phyloP scores from a whole-genome alignment of 2,888 invertebrate species.

The Platerodrilus igneus region DNA sequence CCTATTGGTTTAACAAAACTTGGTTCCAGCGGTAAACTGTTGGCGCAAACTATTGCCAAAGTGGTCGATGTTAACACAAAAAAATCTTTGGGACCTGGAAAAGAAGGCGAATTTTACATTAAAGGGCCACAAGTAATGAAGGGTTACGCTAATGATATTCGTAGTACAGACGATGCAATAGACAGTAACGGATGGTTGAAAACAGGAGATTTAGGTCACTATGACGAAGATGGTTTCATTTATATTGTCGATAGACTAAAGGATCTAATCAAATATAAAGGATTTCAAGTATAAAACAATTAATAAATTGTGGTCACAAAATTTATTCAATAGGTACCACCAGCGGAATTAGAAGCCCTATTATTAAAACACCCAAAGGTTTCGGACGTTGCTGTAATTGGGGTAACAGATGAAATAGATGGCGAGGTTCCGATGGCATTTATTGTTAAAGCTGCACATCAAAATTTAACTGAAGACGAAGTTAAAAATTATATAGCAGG shows the following conservation, averaged over 20 bases:
- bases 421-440: too few species aligned
- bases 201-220: not conserved
- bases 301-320: too few species aligned
- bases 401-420: too few species aligned
- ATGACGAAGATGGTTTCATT: not conserved
- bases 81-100: not conserved
- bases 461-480: too few species aligned
- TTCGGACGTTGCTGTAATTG: too few species aligned
- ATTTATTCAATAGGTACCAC: too few species aligned
- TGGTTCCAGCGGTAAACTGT: not conserved
- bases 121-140: not conserved
- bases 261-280: not conserved
- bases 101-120: not conserved
- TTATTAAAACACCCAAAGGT: too few species aligned
- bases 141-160: not conserved
- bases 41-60: not conserved
- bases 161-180: not conserved
- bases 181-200: not conserved
- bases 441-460: too few species aligned
- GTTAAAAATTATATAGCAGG: too few species aligned
- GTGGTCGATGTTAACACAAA: not conserved
- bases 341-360: too few species aligned
- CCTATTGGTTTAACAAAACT: not conserved
- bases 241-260: not conserved
- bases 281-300: too few species aligned